phyloP scores from a whole-genome alignment of 2,113 vertebrate species.

The Dryoscopus gambensis region DNA sequence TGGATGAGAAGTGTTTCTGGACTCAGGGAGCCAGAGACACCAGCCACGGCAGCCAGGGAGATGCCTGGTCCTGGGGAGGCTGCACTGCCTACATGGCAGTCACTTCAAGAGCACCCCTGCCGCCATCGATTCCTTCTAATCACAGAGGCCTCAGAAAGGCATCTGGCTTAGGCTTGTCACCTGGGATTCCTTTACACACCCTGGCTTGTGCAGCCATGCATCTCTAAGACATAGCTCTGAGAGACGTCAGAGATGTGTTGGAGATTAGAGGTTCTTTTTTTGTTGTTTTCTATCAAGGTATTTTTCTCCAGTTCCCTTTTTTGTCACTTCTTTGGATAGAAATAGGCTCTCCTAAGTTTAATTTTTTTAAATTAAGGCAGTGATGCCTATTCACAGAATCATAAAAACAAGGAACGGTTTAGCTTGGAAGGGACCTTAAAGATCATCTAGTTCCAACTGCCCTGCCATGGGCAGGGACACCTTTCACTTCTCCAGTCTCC shows the following conservation, averaged over 20 bases:
- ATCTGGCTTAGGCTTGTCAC: background rate
- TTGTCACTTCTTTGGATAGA: background rate
- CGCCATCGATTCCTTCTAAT: background rate
- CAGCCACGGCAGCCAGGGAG: rapidly evolving
- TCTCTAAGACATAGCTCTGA: background rate
- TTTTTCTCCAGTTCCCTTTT: background rate
- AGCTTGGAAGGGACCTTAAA: background rate
- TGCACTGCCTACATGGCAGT: background rate
- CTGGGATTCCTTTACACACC: background rate
- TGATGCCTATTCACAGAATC: background rate
- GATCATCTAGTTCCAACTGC: background rate
- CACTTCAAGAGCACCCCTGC: background rate
- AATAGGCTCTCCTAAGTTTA: background rate
- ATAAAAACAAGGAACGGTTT: background rate
- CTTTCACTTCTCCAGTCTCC: background rate
- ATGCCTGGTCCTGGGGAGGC: background rate
- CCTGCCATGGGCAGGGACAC: background rate
- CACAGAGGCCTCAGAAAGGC: background rate
- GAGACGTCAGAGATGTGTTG: background rate
- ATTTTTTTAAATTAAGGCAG: background rate
- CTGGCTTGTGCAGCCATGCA: background rate
- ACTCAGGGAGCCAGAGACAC: background rate
- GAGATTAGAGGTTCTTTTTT: background rate
- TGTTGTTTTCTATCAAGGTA: background rate
- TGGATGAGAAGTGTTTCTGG: background rate